Conservation (phyloP, 2,797 vertebrate genomes). For the Falco peregrinus region DNA sequence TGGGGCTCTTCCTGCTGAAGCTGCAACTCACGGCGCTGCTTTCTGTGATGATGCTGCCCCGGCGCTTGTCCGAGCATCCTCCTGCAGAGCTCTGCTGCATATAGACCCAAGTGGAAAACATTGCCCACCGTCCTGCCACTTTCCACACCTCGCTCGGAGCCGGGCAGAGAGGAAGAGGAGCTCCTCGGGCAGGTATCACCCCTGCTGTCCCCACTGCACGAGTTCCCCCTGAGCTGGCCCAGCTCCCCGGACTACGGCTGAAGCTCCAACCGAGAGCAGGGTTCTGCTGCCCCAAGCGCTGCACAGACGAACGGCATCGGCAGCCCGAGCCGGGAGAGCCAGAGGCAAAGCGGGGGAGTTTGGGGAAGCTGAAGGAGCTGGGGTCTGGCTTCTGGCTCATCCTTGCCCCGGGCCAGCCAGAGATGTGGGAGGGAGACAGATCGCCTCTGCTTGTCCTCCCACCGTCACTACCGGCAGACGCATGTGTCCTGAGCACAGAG, state of each 20-base stretch:
- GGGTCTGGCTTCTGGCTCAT: neutral
- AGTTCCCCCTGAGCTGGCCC: neutral
- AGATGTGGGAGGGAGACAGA: neutral
- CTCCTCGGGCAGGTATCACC: neutral
- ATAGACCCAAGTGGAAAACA: fast-evolving
- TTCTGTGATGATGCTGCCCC: neutral
- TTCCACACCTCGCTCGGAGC: fast-evolving
- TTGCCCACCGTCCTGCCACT: neutral
- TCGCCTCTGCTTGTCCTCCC: neutral
- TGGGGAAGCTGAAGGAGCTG: neutral
- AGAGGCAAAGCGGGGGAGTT: fast-evolving
- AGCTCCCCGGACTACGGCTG: fast-evolving
- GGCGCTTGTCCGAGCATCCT: fast-evolving
- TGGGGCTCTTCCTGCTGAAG: neutral
- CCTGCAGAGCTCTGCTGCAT: neutral
- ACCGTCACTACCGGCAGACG: fast-evolving
- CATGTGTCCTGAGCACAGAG: neutral
- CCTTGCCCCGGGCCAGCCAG: neutral
- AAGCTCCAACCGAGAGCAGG: neutral
- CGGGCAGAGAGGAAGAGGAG: neutral
- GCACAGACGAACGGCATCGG: neutral
- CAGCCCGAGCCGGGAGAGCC: neutral
- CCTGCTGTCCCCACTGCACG: neutral
- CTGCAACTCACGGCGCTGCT: fast-evolving
- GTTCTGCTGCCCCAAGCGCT: conserved; percentile 26